These are phyloP conservation scores for Odontamblyopus lacepedii DNA, from an alignment of 2,797 vertebrate species.

Conservation along the genomic window DNA sequence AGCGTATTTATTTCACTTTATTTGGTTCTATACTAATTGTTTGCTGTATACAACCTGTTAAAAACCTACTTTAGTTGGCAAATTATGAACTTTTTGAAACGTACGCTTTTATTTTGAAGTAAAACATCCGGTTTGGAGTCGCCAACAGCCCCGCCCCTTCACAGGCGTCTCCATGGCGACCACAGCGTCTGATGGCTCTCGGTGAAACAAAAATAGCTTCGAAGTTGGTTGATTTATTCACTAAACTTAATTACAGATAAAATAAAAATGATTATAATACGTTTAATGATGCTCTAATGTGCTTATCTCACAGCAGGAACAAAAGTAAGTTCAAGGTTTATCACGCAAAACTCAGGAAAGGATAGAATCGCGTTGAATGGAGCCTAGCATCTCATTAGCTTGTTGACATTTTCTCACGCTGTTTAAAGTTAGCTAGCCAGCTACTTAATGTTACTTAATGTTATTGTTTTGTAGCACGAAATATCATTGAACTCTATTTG, in stretches of 20 bases:
- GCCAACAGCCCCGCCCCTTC: constrained; percentile 23
- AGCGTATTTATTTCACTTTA: neutral
- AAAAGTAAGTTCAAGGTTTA: constrained; percentile 14
- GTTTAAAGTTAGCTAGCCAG: neutral
- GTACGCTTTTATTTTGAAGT: constrained; percentile 36
- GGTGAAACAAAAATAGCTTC: neutral
- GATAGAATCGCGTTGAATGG: neutral
- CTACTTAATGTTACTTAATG: neutral
- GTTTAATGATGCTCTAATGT: too few relatives aligned
- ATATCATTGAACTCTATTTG: neutral
- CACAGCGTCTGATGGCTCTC: constrained; percentile 21
- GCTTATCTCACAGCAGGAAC: neutral
- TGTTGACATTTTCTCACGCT: neutral
- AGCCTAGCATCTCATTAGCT: neutral
- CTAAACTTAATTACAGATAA: neutral
- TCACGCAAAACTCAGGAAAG: neutral
- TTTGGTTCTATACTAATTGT: neutral
- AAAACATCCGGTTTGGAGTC: accelerated
- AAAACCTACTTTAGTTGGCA: neutral
- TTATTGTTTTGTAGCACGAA: neutral
- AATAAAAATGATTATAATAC: neutral
- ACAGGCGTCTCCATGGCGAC: constrained; percentile 38
- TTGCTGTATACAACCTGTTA: neutral
- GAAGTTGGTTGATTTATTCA: neutral
- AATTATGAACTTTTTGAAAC: accelerated